Evolutionary conservation across 2,888 invertebrate species (phyloP).

Genomic region (Phalangium opilio): DNA sequence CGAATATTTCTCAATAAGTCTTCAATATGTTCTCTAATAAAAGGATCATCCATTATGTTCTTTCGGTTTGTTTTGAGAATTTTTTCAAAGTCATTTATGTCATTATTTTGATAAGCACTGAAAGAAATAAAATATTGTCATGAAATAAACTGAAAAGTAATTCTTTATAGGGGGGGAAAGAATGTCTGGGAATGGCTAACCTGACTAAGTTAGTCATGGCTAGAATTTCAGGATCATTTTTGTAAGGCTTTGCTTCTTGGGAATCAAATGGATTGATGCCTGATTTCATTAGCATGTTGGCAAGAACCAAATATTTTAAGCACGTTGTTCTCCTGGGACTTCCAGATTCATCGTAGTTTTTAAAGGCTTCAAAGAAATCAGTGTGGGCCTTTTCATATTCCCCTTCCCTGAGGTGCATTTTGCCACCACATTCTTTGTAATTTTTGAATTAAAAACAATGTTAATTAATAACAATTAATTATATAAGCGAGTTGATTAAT

Average conservation of each 20-base stretch:
- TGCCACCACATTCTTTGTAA: slow-evolving; percentile 95
- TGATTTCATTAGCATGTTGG: slow-evolving; percentile 77
- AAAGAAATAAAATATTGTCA: slow-evolving; percentile 29
- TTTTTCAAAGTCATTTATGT: slow-evolving; percentile 93
- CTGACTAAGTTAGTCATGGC: slow-evolving; percentile 95
- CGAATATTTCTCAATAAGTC: slow-evolving; percentile 88
- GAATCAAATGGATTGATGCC: slow-evolving; percentile 99
- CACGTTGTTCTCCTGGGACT: slow-evolving; percentile 87
- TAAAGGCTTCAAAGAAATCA: slow-evolving; percentile 98
- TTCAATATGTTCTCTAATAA: slow-evolving; percentile 97
- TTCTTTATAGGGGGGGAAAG: no score
- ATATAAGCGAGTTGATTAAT: no score
- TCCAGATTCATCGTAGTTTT: slow-evolving; percentile 98
- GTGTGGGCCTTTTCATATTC: slow-evolving; percentile 98
- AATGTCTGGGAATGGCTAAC: slow-evolving; percentile 23
- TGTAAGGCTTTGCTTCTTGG: slow-evolving; percentile 98
- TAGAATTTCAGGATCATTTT: slow-evolving; percentile 96
- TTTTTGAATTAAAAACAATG: no score
- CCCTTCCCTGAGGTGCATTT: slow-evolving; percentile 97
- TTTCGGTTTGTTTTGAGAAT: slow-evolving; percentile 75
- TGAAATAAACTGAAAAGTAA: no score
- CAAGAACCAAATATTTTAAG: slow-evolving; percentile 90
- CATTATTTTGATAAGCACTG: slow-evolving; percentile 88
- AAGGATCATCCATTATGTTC: slow-evolving; percentile 98
- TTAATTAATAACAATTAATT: neutral